Evolutionary conservation across 1,140 invertebrate species (phyloP), one percentile per base, ranked within the genome.

Genomic region (Drosophila insularis): DNA sequence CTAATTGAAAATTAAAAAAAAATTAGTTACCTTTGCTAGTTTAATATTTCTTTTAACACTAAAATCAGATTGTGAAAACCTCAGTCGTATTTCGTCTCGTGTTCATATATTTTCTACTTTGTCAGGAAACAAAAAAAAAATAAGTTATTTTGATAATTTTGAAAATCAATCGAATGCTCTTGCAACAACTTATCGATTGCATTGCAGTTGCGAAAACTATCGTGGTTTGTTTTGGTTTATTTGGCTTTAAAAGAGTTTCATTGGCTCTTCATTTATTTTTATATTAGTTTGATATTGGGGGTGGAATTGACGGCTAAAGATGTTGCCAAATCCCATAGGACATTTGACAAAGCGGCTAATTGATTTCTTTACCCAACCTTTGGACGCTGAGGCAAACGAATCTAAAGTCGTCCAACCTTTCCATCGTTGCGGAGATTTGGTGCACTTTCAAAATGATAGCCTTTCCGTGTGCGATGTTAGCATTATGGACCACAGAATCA

Each of bases 401-500:
- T 7, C 53, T 11, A 13, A n/a, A 10, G n/a, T 54, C 4, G 6
- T 46, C 8, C 31, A 31, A 6, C 40, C 43, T 2, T 31, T 61
- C 2, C 53, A 58, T n/a, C 68, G 64, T 5, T 87, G 61, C n/a
- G 80, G 79, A 1, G 72, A 89, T 6, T 61, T 77, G 0, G 13
- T 89, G 0, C 84, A 76, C 35, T 77, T 35, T 46, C 50, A 77
- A 4, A 64, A 13, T 5, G 73, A 89, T 4, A 50, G 62, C 2
- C 31, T 74, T 0, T 1, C 13, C 5, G 35, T 1, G 6, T 84
- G 84, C 1, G 82, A 86, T 53, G 2, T 86, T 1, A 86, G 76
- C 40, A 58, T 74, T 11, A 61, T 76, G 7, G 58, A 50, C 17
- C 67, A 21, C 1, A 13, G 31, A 8, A 68, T 43, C 2, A 74